Conservation (phyloP, 2,888 invertebrate genomes). For the Stenichneumon culpator region DNA sequence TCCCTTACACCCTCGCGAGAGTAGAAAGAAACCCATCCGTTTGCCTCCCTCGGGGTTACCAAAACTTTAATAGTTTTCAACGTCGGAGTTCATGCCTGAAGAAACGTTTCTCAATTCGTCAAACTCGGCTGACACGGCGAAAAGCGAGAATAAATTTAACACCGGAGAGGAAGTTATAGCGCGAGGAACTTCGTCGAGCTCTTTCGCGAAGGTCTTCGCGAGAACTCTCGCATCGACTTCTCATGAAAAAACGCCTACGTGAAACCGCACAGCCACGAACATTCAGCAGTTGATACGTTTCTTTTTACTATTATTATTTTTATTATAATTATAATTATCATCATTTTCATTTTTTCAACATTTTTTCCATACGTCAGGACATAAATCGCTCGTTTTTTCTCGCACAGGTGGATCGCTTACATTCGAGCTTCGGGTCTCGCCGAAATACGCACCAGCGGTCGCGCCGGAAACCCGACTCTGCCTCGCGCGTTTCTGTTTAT, state of each 20-base stretch:
- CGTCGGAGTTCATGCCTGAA: not conserved
- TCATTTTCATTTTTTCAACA: constrained; percentile 33
- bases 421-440: constrained; percentile 50
- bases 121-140: constrained; percentile 22
- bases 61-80: constrained; percentile 37
- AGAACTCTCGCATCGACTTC: too few relatives aligned
- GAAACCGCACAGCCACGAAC: not conserved
- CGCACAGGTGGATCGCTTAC: constrained; percentile 51
- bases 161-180: not conserved
- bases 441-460: constrained; percentile 40
- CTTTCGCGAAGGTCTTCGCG: too few relatives aligned
- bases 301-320: too few relatives aligned
- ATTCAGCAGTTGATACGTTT: not conserved
- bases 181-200: constrained; percentile 20
- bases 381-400: constrained; percentile 53
- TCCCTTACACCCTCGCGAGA: not conserved
- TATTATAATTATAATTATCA: too few relatives aligned
- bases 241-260: too few relatives aligned
- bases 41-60: not conserved
- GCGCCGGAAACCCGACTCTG: constrained; percentile 50
- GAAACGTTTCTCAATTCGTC: constrained; percentile 58
- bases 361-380: constrained; percentile 46
- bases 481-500: constrained; percentile 18
- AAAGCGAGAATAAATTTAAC: constrained; percentile 55
- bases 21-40: constrained; percentile 18